Conservation (phyloP, 2,888 invertebrate genomes). For the Melitaea athalia region DNA sequence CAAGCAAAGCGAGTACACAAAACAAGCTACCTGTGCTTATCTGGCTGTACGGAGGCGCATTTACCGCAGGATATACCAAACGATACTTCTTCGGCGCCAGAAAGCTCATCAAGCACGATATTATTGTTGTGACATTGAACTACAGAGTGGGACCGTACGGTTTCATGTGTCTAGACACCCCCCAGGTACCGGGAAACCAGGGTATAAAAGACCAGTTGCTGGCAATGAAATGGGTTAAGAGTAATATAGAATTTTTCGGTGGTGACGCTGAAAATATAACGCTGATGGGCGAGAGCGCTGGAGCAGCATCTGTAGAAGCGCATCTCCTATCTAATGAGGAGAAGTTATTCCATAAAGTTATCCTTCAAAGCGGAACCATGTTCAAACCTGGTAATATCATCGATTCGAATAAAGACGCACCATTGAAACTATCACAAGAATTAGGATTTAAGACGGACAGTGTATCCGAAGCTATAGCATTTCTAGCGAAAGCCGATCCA, state of each 20-base stretch:
- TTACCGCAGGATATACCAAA: constrained; percentile 48
- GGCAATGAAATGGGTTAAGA: constrained; percentile 60
- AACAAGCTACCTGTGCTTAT: constrained; percentile 56
- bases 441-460: constrained; percentile 50
- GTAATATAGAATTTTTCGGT: constrained; percentile 60
- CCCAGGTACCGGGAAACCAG: constrained; percentile 60
- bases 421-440: constrained; percentile 49
- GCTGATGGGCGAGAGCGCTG: constrained; percentile 61
- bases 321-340: constrained; percentile 53
- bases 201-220: constrained; percentile 61
- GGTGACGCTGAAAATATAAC: constrained; percentile 59
- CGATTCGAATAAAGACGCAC: constrained; percentile 46
- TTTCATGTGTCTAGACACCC: constrained; percentile 59
- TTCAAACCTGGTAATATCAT: constrained; percentile 42
- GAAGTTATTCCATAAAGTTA: constrained; percentile 54
- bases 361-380: constrained; percentile 57
- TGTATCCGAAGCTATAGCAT: constrained; percentile 50
- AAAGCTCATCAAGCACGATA: constrained; percentile 55
- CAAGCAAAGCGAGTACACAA: constrained; percentile 49
- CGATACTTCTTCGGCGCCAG: constrained; percentile 51
- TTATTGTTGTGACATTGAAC: constrained; percentile 60
- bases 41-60: constrained; percentile 59
- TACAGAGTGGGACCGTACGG: constrained; percentile 64
- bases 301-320: constrained; percentile 52
- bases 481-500: constrained; percentile 49